phyloP scores from a whole-genome alignment of 2,797 vertebrate species.

The Coluber constrictor region DNA sequence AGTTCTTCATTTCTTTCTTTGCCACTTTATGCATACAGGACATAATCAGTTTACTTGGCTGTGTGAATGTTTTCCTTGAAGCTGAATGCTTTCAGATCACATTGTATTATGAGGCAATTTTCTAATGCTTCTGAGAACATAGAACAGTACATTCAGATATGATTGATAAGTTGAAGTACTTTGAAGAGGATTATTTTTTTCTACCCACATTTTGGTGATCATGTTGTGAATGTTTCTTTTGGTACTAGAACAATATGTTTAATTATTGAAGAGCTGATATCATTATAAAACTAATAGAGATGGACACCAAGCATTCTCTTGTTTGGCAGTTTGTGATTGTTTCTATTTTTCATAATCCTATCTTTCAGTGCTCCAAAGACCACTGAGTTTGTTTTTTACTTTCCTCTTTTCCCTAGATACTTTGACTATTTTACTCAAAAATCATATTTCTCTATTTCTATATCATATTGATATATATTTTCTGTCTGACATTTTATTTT shows the following conservation, averaged over 20 bases:
- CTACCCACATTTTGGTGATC: constrained; percentile 6
- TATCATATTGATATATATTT: constrained; percentile 33
- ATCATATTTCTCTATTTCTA: background rate
- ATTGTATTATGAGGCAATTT: background rate
- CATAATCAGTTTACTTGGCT: background rate
- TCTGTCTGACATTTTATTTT: constrained; percentile 12
- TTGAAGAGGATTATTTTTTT: background rate
- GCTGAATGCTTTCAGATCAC: constrained; percentile 9
- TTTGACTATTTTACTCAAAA: background rate
- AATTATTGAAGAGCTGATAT: constrained; percentile 18
- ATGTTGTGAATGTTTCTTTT: background rate
- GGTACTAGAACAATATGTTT: constrained; percentile 27
- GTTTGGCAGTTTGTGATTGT: constrained; percentile 16
- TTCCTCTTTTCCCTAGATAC: constrained; percentile 5
- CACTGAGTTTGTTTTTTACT: constrained; percentile 2
- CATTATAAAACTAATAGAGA: background rate
- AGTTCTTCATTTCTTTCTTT: background rate
- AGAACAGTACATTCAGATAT: constrained; percentile 18
- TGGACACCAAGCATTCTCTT: background rate
- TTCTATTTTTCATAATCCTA: constrained; percentile 15
- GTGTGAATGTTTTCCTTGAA: background rate
- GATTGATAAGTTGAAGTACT: constrained; percentile 26
- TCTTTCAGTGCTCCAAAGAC: constrained; percentile 22
- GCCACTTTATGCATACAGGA: background rate
- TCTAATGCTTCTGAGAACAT: constrained; percentile 1